Base-by-base conservation (phyloP, 2,797 vertebrate species). In the Onychomys torridus region DNA sequence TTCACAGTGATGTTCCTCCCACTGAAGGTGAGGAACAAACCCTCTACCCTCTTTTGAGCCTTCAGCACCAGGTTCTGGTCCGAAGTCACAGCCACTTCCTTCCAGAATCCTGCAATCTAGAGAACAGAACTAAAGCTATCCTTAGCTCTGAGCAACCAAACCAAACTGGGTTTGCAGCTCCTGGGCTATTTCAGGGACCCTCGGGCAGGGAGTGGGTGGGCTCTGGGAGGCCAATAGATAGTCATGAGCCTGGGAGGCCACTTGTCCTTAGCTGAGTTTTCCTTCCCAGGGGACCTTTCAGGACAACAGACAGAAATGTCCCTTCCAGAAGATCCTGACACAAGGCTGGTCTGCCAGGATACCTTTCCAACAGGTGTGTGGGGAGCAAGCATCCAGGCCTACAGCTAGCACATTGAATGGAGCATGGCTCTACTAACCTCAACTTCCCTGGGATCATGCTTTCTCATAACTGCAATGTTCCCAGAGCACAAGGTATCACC, bases 71-170 rank as follows among this genome's bases (percentile, higher is more conserved):
- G 76, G 29, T 82, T 96, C n/a, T 93, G 81, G 6, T 52, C 77
- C 10, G 96, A 96, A 84, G 96, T 95, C 89, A 97, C 86, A 1
- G 92, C 94, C 0, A 89, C 93, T 84, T 97, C 97, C 57, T 89
- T 10, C 83, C 96, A 93, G 49, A 96, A 97, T 17, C 97, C 96
- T 29, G 8, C 29, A 12, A 98, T 89, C 96, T 98, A 19, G 82
- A 86, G 27, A 49, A 46, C 65, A 55, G 52, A 43, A 21, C 10
- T 8, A 0, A 69, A 79, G 77, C 55, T 8, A 0, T 27, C 23
- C 8, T 17, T 3, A 0, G 19, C 46, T 71, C 23, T 34, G 19
- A 27, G 37, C 40, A 13, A 59, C 27, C 8, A 1, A 52, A 21
- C 16, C 16, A 27, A 27, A 12, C 32, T 2, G 32, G 43, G 57